phyloP scores from a whole-genome alignment of 2,888 invertebrate species.

The Gymnocheta viridis region DNA sequence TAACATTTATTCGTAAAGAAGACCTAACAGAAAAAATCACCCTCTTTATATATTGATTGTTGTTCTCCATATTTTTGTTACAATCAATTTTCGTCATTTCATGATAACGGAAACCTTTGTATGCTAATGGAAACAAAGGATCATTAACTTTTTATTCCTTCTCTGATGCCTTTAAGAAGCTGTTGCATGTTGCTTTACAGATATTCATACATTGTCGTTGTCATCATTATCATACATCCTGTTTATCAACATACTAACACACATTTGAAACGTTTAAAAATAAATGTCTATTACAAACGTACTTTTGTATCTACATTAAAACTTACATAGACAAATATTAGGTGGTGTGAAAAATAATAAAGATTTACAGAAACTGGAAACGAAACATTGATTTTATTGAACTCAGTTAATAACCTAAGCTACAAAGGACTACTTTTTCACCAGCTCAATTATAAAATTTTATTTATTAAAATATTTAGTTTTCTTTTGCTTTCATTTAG shows the following conservation, averaged over 20 bases:
- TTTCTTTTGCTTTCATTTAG: not conserved
- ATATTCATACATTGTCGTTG: conserved; percentile 22
- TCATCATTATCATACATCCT: conserved; percentile 40
- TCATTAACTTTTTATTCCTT: not conserved
- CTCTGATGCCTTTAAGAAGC: not conserved
- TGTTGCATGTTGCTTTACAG: conserved; percentile 42
- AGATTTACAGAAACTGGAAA: not conserved
- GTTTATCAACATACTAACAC: not conserved
- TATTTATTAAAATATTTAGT: not conserved
- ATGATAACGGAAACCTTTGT: conserved; percentile 24
- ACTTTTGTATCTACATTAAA: not conserved
- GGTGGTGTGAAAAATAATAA: not conserved
- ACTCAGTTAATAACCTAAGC: not conserved
- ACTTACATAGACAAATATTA: too few species aligned
- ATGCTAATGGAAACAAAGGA: not conserved
- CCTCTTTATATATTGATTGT: not conserved
- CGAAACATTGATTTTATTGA: not conserved
- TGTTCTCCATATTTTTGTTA: not conserved
- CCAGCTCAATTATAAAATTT: not conserved
- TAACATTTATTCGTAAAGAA: not conserved
- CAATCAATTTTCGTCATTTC: conserved; percentile 23
- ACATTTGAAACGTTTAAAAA: not conserved
- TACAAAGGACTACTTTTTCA: not conserved
- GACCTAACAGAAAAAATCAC: not conserved
- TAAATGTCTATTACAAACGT: not conserved